Percentiles rank a stretch among this genome's conserved stretches.
phyloP scores from a whole-genome alignment of 2,113 vertebrate species.

The Crotophaga sulcirostris region DNA sequence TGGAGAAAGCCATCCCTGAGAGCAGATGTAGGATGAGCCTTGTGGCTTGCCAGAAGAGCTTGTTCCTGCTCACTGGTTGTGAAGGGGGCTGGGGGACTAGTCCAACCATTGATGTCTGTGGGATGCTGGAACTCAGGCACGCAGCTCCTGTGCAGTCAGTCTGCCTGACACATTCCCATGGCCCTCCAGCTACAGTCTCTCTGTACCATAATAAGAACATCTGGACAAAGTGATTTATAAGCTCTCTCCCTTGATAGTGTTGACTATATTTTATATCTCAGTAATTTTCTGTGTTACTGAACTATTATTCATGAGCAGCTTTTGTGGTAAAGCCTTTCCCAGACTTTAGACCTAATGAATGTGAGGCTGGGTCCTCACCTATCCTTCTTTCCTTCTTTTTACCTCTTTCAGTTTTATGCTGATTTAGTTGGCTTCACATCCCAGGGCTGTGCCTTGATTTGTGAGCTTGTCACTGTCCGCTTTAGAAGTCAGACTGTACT shows the following conservation, averaged over 20 bases:
- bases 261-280: constrained; percentile 18
- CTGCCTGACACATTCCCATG: neutral
- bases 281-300: constrained; percentile 1
- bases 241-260: neutral
- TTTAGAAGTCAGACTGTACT: neutral
- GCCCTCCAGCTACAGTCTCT: neutral
- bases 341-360: neutral
- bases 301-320: neutral
- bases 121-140: neutral
- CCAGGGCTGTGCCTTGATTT: neutral
- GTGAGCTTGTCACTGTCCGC: neutral
- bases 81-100: neutral
- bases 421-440: neutral
- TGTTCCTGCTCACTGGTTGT: neutral
- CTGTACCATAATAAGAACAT: constrained; percentile 20
- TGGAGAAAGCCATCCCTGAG: neutral
- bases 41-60: neutral
- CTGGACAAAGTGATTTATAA: constrained; percentile 47
- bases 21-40: neutral
- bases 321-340: constrained; percentile 1
- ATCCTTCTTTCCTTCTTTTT: neutral
- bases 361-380: neutral
- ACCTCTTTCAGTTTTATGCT: neutral
- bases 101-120: neutral
- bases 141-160: neutral